phyloP scores from a whole-genome alignment of 2,113 vertebrate species.

The Melozone crissalis region DNA sequence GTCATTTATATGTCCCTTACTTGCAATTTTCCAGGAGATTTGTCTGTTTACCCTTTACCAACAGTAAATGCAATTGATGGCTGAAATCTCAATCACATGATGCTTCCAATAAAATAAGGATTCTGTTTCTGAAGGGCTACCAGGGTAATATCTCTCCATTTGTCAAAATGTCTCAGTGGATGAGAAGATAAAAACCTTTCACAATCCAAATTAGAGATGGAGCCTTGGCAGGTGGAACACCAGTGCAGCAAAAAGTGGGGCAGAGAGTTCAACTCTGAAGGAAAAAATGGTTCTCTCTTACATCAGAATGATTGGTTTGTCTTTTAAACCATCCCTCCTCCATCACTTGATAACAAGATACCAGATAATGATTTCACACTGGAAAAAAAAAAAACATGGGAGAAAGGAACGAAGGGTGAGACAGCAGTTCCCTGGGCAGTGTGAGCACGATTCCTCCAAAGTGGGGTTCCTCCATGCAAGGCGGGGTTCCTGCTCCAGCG shows the following conservation, averaged over 20 bases:
- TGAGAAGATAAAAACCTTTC: not conserved
- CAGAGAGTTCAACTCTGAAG: not conserved
- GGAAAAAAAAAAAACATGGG: not conserved
- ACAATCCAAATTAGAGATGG: not conserved
- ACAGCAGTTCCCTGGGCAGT: not conserved
- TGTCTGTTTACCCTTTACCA: not conserved
- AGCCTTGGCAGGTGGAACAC: not conserved
- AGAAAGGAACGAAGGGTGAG: not conserved
- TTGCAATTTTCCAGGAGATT: constrained; percentile 1
- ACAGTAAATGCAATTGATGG: not conserved
- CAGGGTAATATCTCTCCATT: not conserved
- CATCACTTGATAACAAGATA: not conserved
- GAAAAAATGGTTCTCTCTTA: fast-evolving
- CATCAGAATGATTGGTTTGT: fast-evolving
- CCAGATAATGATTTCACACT: fast-evolving
- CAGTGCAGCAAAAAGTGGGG: not conserved
- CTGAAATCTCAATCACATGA: not conserved
- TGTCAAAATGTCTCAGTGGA: not conserved
- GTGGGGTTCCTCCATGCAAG: fast-evolving
- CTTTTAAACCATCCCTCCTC: not conserved
- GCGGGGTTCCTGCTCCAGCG: fast-evolving
- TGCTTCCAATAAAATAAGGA: not conserved
- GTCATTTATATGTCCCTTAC: not conserved
- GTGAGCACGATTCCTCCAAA: not conserved
- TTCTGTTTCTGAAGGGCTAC: not conserved